These are phyloP conservation scores for Brachyptera risi DNA, from an alignment of 2,888 invertebrate species.

Conservation along the genomic window DNA sequence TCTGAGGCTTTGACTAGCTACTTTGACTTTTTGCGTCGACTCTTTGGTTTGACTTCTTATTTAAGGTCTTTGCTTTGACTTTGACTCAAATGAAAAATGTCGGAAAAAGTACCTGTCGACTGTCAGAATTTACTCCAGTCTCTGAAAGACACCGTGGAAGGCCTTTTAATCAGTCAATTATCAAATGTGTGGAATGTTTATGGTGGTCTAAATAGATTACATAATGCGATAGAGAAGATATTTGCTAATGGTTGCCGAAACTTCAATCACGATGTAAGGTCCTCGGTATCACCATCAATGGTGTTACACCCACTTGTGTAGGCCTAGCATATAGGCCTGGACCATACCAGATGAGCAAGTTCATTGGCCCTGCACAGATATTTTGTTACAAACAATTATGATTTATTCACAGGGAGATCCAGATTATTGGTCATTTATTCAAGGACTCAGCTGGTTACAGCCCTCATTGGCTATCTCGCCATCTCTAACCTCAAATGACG, in stretches of 20 bases:
- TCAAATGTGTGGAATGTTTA: conserved; percentile 59
- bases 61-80: not conserved
- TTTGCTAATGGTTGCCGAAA: conserved; percentile 54
- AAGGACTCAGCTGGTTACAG: conserved; percentile 58
- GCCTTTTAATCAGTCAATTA: conserved; percentile 51
- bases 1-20: no score
- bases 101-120: no score
- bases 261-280: conserved; percentile 38
- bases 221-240: conserved; percentile 52
- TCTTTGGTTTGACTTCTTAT: no score
- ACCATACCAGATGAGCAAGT: no score
- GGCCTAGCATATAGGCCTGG: no score
- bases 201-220: conserved; percentile 54
- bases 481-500: conserved; percentile 42
- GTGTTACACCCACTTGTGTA: not conserved
- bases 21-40: no score
- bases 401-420: conserved; percentile 47
- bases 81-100: no score
- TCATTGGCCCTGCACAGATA: not conserved
- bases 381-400: conserved; percentile 1
- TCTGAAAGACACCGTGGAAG: conserved; percentile 55
- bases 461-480: conserved; percentile 52
- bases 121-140: conserved; percentile 46
- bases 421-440: conserved; percentile 54
- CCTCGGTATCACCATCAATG: no score